phyloP scores from a whole-genome alignment of 37 sponge, comb jelly and placozoan genomes.

The Beroe ovata region DNA sequence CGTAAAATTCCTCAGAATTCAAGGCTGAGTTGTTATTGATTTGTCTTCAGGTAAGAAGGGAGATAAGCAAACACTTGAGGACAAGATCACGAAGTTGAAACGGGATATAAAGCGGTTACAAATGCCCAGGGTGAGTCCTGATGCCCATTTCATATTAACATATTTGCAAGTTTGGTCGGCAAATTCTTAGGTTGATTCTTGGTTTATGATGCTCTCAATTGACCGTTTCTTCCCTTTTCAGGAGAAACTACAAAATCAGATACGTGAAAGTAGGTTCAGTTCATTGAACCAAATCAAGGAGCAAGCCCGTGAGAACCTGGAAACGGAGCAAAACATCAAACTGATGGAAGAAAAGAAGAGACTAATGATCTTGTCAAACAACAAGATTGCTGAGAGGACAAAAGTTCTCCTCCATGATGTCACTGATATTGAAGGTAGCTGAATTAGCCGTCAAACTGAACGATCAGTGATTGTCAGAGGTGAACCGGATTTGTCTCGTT shows the following conservation, averaged over 20 bases:
- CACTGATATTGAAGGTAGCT: slow-evolving; percentile 43
- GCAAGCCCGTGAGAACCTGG: slow-evolving; percentile 49
- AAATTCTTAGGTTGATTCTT: too few species aligned
- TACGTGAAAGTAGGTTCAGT: slow-evolving; percentile 50
- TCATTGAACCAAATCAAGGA: slow-evolving; percentile 52
- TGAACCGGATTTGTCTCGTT: too few species aligned
- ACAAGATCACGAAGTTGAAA: slow-evolving; percentile 57
- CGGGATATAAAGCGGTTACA: slow-evolving; percentile 50
- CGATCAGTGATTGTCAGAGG: too few species aligned
- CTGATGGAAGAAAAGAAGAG: slow-evolving; percentile 47
- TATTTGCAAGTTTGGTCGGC: too few species aligned
- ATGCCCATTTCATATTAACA: too few species aligned
- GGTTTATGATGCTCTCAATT: too few species aligned
- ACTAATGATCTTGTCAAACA: slow-evolving; percentile 21
- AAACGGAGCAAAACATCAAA: slow-evolving; percentile 56
- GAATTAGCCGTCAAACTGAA: too few species aligned
- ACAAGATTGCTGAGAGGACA: slow-evolving; percentile 36
- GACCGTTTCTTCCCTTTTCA: too few species aligned
- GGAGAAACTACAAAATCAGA: slow-evolving; percentile 43
- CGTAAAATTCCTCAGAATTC: too few species aligned
- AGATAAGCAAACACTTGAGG: slow-evolving; percentile 42
- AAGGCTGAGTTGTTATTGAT: too few species aligned
- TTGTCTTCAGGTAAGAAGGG: slow-evolving; percentile 32
- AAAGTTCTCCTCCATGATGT: not conserved
- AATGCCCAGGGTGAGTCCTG: slow-evolving; percentile 54